Evolutionary conservation across 35 echinoderm and acorn worm genomes (phyloP).

Genomic region (Acanthaster planci): DNA sequence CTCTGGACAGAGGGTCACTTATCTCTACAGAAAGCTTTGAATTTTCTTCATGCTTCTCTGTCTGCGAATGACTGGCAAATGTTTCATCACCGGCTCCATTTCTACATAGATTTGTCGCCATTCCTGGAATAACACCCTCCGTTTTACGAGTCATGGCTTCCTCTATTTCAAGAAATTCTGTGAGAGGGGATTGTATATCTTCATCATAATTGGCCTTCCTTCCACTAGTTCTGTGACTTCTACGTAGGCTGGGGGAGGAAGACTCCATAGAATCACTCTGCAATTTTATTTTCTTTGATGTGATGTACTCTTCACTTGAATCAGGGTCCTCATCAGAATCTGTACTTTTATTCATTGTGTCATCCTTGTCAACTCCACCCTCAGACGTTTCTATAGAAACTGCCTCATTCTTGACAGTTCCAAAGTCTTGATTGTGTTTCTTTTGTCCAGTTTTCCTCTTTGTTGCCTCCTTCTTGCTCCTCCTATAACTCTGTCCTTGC

Average conservation of each 20-base stretch:
- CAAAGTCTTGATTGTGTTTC: too few species aligned
- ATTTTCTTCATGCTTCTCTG: background rate
- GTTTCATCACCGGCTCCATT: background rate
- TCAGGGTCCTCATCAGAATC: background rate
- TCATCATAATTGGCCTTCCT: background rate
- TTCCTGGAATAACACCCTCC: background rate
- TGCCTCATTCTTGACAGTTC: background rate
- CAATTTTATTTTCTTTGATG: background rate
- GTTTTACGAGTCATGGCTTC: conserved; percentile 1
- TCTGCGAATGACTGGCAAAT: background rate
- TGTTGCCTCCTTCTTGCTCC: background rate
- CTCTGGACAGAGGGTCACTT: conserved; percentile 12
- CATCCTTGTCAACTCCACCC: background rate
- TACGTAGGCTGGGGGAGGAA: background rate
- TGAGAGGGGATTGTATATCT: background rate
- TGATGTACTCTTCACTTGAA: background rate
- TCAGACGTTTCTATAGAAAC: background rate
- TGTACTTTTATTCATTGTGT: background rate
- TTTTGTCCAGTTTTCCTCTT: too few species aligned
- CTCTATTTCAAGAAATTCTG: conserved; percentile 9
- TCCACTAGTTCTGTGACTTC: background rate
- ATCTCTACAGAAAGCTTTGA: background rate
- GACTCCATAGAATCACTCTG: background rate
- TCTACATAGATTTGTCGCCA: background rate
- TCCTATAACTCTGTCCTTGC: background rate